These are phyloP conservation scores for Willowsia nigromaculata DNA, from an alignment of 2,888 invertebrate species.

Conservation along the genomic window DNA sequence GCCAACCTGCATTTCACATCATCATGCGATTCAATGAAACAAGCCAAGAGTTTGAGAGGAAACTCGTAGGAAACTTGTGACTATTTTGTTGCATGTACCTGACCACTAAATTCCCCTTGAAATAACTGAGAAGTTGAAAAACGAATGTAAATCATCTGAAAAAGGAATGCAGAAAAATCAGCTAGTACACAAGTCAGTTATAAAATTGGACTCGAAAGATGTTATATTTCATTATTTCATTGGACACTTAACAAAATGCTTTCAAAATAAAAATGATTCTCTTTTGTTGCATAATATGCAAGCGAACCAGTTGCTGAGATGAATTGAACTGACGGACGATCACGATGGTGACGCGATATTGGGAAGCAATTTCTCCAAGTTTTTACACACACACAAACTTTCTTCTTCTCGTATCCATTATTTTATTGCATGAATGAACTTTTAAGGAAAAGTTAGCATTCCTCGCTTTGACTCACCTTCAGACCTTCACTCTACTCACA, in stretches of 20 bases:
- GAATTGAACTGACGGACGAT: not conserved
- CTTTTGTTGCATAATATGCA: not conserved
- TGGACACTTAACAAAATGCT: not conserved
- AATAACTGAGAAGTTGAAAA: not conserved
- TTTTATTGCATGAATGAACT: not conserved
- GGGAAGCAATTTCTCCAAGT: constrained; percentile 2
- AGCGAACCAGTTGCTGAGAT: not conserved
- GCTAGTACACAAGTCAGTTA: not conserved
- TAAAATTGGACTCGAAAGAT: constrained; percentile 16
- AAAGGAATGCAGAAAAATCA: constrained; percentile 49
- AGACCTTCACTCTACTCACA: not conserved
- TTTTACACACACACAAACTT: not conserved
- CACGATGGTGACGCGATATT: not conserved
- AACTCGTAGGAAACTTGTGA: too few relatives aligned
- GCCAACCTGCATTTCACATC: not conserved
- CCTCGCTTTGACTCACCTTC: not conserved
- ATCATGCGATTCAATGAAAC: too few relatives aligned
- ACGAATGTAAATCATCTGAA: constrained; percentile 49
- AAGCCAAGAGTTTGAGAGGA: too few relatives aligned
- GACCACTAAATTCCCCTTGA: not conserved
- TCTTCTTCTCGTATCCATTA: not conserved
- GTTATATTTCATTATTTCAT: not conserved
- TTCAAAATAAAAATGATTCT: not conserved
- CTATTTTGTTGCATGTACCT: constrained; percentile 7
- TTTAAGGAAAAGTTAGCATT: constrained; percentile 8